phyloP scores from a whole-genome alignment of 2,113 vertebrate genomes.

The Mesocricetus auratus region DNA sequence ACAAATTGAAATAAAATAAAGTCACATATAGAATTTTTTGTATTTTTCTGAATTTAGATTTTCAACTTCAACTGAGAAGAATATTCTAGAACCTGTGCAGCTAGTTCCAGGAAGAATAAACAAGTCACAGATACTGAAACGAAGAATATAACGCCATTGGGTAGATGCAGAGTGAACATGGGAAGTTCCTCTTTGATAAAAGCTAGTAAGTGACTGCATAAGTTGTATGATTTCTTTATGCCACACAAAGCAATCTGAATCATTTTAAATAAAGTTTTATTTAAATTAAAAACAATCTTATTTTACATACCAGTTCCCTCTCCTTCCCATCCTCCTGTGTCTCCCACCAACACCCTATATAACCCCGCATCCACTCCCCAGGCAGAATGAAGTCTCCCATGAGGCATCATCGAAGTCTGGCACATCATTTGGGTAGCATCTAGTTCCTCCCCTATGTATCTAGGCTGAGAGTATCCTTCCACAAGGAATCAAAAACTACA shows the following conservation, averaged over 20 bases:
- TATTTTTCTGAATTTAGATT: neutral
- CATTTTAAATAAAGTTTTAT: neutral
- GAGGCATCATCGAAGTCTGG: no score
- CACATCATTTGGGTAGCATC: no score
- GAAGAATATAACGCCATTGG: neutral
- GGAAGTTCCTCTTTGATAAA: neutral
- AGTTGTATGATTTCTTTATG: neutral
- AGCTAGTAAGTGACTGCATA: neutral
- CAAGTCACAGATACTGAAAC: accelerated
- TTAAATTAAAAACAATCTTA: no score
- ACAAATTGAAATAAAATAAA: neutral
- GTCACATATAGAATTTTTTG: neutral
- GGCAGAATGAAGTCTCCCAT: no score
- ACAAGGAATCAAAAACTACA: no score
- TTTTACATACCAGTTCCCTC: no score
- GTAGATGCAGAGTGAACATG: neutral
- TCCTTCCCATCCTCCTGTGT: no score
- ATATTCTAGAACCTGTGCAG: neutral
- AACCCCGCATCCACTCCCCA: no score
- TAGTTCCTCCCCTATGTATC: no score
- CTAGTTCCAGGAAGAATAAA: neutral
- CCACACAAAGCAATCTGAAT: neutral
- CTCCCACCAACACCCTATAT: no score
- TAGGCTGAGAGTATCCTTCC: no score
- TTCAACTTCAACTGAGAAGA: neutral